A percentile compares a stretch with the other conserved stretches of the same genome.
phyloP scores from a whole-genome alignment of 2,797 vertebrate species.

The Coracias cyanogaster region DNA sequence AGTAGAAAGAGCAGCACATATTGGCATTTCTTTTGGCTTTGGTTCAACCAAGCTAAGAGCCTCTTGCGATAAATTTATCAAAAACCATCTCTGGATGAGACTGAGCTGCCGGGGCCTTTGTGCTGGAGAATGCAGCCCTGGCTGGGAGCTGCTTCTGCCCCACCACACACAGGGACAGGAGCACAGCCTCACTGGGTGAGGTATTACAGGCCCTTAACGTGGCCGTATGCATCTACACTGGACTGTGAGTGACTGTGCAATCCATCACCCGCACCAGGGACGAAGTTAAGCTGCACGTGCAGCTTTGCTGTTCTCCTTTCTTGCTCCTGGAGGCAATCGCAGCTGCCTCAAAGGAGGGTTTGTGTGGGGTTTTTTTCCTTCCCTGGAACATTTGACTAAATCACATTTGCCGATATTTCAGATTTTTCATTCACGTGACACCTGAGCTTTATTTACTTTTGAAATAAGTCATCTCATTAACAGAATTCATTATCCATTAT shows the following conservation, averaged over 20 bases:
- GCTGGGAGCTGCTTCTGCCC: not conserved
- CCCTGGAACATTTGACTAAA: constrained; percentile 42
- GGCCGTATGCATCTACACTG: not conserved
- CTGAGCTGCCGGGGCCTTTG: accelerated
- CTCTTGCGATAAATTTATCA: not conserved
- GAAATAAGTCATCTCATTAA: constrained; percentile 73
- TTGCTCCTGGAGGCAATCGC: not conserved
- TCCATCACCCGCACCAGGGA: not conserved
- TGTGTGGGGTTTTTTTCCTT: not conserved
- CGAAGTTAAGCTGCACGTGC: not conserved
- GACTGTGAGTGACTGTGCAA: not conserved
- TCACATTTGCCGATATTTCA: constrained; percentile 64
- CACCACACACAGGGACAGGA: accelerated
- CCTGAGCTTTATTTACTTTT: constrained; percentile 71
- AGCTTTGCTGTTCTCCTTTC: not conserved
- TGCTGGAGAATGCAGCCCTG: not conserved
- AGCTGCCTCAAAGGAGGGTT: constrained; percentile 23
- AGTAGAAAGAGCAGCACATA: not conserved
- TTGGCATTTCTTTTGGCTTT: not conserved
- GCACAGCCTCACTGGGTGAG: not conserved
- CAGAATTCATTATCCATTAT: constrained; percentile 72
- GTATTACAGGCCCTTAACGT: not conserved
- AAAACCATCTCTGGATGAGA: not conserved
- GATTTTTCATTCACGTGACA: constrained; percentile 59
- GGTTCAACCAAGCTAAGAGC: not conserved